These are phyloP conservation scores for Grus americana DNA, from an alignment of 2,113 vertebrate species.

Conservation along the genomic window DNA sequence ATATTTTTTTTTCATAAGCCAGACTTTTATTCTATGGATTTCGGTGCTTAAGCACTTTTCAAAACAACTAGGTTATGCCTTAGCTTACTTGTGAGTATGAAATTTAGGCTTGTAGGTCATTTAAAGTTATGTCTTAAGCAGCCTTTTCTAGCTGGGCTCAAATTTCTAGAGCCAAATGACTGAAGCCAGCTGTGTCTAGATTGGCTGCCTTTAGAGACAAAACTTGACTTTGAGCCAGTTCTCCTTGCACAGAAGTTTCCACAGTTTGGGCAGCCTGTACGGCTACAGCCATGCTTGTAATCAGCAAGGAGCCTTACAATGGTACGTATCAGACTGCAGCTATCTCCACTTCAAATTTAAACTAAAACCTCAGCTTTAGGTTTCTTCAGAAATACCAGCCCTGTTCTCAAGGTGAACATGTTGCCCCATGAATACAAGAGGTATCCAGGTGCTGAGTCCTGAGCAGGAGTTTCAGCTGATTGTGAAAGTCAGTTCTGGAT, in stretches of 20 bases:
- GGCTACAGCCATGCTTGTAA: neutral
- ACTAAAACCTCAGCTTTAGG: neutral
- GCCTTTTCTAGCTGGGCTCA: neutral
- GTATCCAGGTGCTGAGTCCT: neutral
- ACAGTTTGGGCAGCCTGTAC: neutral
- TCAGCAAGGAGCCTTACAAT: neutral
- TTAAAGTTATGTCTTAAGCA: neutral
- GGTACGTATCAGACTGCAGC: neutral
- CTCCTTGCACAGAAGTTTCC: neutral
- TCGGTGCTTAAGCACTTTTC: neutral
- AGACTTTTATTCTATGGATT: neutral
- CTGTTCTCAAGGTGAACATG: neutral
- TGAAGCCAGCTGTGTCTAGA: neutral
- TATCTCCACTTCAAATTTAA: neutral
- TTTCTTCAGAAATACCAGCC: neutral
- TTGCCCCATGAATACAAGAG: neutral
- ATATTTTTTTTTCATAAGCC: neutral
- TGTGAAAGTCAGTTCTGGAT: neutral
- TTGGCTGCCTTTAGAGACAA: neutral
- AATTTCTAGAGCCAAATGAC: neutral
- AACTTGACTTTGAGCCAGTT: neutral
- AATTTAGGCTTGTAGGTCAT: neutral
- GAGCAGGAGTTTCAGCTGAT: neutral
- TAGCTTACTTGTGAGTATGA: neutral
- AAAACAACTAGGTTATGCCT: neutral